Conservation (phyloP, 2,797 vertebrate genomes). For the Ispidina picta region DNA sequence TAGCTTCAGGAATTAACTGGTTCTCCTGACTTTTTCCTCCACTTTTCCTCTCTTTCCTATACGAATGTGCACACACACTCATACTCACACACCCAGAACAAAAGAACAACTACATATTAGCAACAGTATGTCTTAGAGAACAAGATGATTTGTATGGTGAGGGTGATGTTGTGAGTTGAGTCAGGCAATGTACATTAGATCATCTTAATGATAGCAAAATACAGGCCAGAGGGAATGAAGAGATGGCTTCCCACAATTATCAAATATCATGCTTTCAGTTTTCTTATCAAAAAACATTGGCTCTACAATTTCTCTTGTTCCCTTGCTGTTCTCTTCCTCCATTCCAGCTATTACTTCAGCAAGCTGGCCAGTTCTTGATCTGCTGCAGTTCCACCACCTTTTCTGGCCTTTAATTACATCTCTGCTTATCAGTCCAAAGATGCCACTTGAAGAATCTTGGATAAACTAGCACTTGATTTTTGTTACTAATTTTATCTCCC, state of each 20-base stretch:
- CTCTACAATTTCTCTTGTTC: neutral
- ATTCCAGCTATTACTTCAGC: neutral
- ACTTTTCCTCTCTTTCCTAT: neutral
- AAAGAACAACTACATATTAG: neutral
- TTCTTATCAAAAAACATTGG: neutral
- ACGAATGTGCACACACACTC: accelerated
- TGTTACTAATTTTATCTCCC: neutral
- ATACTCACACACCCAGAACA: neutral
- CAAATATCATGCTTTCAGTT: neutral
- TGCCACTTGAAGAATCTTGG: neutral
- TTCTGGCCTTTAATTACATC: neutral
- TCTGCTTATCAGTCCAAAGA: neutral
- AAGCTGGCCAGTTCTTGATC: neutral
- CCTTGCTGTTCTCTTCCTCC: neutral
- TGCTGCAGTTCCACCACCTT: neutral
- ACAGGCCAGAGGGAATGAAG: neutral
- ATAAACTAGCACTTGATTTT: neutral
- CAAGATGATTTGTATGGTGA: neutral
- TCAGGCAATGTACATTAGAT: neutral
- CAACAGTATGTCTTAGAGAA: neutral
- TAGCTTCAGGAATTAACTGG: neutral
- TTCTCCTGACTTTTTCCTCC: neutral
- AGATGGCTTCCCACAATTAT: neutral
- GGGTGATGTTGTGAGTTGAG: neutral
- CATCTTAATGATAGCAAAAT: neutral